Percentiles rank a stretch among this genome's conserved stretches.
Evolutionary conservation across 1,140 invertebrate genomes (phyloP).

Genomic region (Hylaeus volcanicus): DNA sequence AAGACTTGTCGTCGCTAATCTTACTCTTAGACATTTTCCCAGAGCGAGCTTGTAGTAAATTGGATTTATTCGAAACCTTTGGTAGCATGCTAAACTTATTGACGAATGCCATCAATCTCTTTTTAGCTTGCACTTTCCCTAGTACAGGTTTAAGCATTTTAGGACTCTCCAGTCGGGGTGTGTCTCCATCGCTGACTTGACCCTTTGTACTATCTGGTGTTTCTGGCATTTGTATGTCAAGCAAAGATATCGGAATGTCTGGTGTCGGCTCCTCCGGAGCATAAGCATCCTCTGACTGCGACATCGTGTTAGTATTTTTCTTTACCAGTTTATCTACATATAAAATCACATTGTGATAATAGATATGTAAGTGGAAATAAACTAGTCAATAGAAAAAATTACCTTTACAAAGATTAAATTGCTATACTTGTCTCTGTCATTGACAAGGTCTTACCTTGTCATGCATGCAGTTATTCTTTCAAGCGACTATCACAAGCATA

Average conservation of each 20-base stretch:
- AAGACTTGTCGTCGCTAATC: constrained; percentile 31
- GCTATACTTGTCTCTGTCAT: constrained; percentile 39
- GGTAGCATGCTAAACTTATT: constrained; percentile 73
- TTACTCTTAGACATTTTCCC: constrained; percentile 46
- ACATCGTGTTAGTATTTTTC: constrained; percentile 37
- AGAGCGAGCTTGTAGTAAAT: constrained; percentile 28
- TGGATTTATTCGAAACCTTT: constrained; percentile 65
- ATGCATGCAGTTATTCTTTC: constrained; percentile 4
- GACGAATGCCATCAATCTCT: constrained; percentile 79
- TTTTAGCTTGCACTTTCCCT: constrained; percentile 79
- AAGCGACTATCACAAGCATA: not conserved
- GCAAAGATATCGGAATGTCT: constrained; percentile 52
- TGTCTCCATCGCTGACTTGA: constrained; percentile 61
- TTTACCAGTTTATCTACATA: constrained; percentile 16
- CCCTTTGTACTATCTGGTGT: constrained; percentile 71
- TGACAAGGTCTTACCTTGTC: constrained; percentile 21
- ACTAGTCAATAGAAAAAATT: not conserved
- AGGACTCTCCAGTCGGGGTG: constrained; percentile 67
- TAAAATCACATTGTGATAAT: constrained; percentile 18
- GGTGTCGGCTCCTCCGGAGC: constrained; percentile 56
- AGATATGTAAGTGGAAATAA: not conserved
- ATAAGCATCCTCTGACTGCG: constrained; percentile 53
- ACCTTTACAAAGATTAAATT: constrained; percentile 17
- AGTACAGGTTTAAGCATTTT: constrained; percentile 77
- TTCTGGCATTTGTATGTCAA: constrained; percentile 74